Evolutionary conservation across 2,113 vertebrate genomes (phyloP).

Genomic region (Malurus melanocephalus): DNA sequence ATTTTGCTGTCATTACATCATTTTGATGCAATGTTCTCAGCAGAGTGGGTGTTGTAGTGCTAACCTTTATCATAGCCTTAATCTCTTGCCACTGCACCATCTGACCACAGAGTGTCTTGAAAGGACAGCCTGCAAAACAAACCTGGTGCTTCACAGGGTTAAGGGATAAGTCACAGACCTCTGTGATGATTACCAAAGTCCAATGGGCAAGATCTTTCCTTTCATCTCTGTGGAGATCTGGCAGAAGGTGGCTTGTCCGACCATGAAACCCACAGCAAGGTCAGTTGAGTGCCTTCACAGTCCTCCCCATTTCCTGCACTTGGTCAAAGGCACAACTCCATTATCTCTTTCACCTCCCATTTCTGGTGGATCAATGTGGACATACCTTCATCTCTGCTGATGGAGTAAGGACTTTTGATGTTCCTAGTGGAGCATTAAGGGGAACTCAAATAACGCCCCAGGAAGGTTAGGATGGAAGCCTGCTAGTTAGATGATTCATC

Average conservation of each 20-base stretch:
- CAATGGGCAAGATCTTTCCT: not conserved
- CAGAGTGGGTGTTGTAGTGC: not conserved
- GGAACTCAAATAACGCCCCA: not conserved
- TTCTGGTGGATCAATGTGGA: not conserved
- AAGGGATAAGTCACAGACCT: not conserved
- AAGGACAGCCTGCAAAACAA: not conserved
- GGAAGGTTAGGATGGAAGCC: not conserved
- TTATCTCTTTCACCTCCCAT: not conserved
- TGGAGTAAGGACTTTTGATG: not conserved
- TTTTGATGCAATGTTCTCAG: not conserved
- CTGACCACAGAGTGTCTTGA: not conserved
- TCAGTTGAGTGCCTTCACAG: not conserved
- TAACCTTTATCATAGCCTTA: not conserved
- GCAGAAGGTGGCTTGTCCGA: not conserved
- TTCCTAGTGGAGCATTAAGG: not conserved
- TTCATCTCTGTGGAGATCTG: not conserved
- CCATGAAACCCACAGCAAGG: not conserved
- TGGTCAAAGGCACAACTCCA: not conserved
- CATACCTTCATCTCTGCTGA: not conserved
- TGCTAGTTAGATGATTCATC: conserved; percentile 10
- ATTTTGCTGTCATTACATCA: not conserved
- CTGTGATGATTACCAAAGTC: not conserved
- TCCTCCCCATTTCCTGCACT: not conserved
- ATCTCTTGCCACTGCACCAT: not conserved
- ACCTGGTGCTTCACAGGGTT: not conserved